Evolutionary conservation across 1,140 invertebrate genomes (phyloP).

Genomic region (Cydia fagiglandana): DNA sequence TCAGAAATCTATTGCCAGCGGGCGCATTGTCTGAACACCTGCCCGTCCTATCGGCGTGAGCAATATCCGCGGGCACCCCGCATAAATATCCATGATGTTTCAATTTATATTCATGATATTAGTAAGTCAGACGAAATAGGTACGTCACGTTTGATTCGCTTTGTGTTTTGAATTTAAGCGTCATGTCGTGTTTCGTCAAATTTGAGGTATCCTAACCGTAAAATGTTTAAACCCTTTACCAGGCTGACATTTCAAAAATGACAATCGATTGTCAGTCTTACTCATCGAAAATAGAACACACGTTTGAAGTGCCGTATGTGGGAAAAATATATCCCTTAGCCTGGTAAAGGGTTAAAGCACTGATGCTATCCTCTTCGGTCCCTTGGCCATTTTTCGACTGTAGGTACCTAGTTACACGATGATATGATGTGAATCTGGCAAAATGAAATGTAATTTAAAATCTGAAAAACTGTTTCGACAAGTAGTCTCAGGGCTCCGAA

Average conservation of each 20-base stretch:
- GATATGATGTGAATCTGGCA: no score
- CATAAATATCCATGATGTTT: conserved; percentile 78
- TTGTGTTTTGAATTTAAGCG: conserved; percentile 48
- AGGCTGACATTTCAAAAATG: no score
- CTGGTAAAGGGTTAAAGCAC: no score
- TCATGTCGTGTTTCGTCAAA: not conserved
- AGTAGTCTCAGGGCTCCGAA: no score
- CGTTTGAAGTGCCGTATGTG: no score
- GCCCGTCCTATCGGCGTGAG: conserved; percentile 57
- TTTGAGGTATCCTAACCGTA: not conserved
- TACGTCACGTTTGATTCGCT: conserved; percentile 75
- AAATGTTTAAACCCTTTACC: no score
- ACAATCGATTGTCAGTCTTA: no score
- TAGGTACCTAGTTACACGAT: not conserved
- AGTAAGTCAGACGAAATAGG: conserved; percentile 73
- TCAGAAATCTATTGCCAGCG: conserved; percentile 67
- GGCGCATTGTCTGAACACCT: conserved; percentile 74
- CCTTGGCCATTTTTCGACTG: not conserved
- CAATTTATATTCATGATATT: conserved; percentile 80
- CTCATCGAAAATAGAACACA: no score
- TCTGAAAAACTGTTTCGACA: no score
- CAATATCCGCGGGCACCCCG: conserved; percentile 65
- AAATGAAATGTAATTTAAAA: no score
- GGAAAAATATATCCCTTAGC: no score
- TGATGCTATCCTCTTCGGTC: not conserved